Evolutionary conservation across 1,140 invertebrate genomes (phyloP), one percentile per base, ranked within the genome.

Genomic region (Leguminivora glycinivorella): DNA sequence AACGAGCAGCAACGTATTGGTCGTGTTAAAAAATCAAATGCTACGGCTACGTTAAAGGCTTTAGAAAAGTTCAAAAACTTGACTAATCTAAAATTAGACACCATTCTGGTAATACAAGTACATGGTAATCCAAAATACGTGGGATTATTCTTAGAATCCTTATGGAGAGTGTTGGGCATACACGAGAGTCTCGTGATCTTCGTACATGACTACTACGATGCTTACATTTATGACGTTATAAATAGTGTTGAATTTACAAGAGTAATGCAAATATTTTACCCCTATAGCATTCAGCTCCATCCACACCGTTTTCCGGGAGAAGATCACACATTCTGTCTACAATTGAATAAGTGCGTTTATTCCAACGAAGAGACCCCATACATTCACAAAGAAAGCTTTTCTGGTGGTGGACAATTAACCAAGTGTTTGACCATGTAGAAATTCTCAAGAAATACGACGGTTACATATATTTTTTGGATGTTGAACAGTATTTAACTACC

Each of bases 381-480:
- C 26, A 70, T n/a, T 70, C 75, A n/a, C 83, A 84, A 67, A 34
- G 60, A 7, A 84, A 83, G 66, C 77, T 78, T 31, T 78, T 78
- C 43, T 84, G 80, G 80, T 84, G 83, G 83, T 84, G 83, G 83
- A 79, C 69, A 70, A 47, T 67, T 2, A 76, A 74, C 52, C 71
- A 74, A 47, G 73, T 84, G 1, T 84, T 84, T 66, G 78, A 84
- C 25, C 52, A 76, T 63, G 38, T 83, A 1, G 26, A 70, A 3
- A 26, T 72, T 2, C 56, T 70, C 12, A 63, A 76, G 58, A 67
- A 79, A 10, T 80, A 72, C 19, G 72, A 75, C 2, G 70, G 72
- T 34, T 69, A 69, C 4, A 40, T 84, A 0, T 14, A 83, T 43
- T 79, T 83, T 73, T 40, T 84, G 0, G 81, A 84, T 71, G 80